These are phyloP conservation scores for Ptilonorhynchus violaceus DNA, from an alignment of 2,113 vertebrate genomes.

Conservation along the genomic window DNA sequence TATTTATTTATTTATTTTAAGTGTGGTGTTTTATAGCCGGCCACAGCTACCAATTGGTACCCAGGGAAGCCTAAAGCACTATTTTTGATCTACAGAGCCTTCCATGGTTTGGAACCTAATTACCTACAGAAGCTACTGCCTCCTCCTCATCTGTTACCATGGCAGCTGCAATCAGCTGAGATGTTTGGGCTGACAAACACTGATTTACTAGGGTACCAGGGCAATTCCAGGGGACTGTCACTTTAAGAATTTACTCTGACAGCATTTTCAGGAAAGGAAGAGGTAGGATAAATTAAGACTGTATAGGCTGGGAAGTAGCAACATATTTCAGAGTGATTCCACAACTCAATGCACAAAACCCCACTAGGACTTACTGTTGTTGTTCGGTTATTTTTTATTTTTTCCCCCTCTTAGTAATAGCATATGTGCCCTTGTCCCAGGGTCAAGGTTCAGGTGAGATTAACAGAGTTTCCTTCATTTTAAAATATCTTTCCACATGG, in stretches of 20 bases:
- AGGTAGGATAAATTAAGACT: constrained; percentile 11
- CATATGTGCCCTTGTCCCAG: background rate
- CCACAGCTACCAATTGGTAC: background rate
- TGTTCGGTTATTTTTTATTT: too few relatives aligned
- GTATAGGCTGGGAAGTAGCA: background rate
- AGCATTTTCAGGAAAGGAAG: background rate
- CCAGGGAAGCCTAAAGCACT: background rate
- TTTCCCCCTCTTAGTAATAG: background rate
- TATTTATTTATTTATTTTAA: background rate
- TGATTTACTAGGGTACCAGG: constrained; percentile 18
- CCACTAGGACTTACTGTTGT: background rate
- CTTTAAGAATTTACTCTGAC: background rate
- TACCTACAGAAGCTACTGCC: constrained; percentile 13
- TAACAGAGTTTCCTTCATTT: background rate
- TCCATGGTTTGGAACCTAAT: background rate
- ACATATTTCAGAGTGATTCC: background rate
- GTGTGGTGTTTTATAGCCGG: background rate
- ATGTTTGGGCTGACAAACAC: background rate
- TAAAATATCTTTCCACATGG: background rate
- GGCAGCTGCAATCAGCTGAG: constrained; percentile 21
- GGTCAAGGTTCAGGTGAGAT: background rate
- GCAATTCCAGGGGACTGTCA: background rate
- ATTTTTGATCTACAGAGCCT: constrained; percentile 23
- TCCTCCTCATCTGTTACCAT: constrained; percentile 25
- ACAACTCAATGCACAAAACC: background rate